phyloP scores from a whole-genome alignment of 1,140 invertebrate species.

The Calosoma granatense region DNA sequence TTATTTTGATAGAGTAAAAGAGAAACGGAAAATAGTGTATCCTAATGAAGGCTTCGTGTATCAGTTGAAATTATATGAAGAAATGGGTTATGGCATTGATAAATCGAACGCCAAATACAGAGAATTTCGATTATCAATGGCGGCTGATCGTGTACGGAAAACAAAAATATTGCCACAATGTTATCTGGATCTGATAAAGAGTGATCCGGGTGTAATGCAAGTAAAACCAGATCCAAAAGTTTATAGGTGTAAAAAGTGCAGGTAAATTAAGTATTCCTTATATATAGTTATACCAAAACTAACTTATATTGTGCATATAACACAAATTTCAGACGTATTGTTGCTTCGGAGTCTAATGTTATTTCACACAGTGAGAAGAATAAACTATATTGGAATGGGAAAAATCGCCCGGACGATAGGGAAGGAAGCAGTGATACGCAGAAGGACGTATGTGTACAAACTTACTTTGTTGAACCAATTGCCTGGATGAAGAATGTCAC shows the following conservation, averaged over 20 bases:
- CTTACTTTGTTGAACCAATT: slow-evolving; percentile 71
- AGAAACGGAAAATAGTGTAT: slow-evolving; percentile 51
- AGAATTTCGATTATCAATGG: slow-evolving; percentile 62
- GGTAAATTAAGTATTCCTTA: slow-evolving; percentile 27
- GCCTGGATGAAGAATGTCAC: slow-evolving; percentile 68
- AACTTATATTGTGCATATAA: not conserved
- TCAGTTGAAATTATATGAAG: slow-evolving; percentile 64
- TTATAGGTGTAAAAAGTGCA: slow-evolving; percentile 68
- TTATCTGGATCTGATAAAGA: slow-evolving; percentile 63
- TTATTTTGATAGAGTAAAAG: slow-evolving; percentile 42
- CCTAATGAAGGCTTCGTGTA: slow-evolving; percentile 66
- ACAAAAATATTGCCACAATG: slow-evolving; percentile 71
- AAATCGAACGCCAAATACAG: slow-evolving; percentile 61
- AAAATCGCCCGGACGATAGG: not conserved
- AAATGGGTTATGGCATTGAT: slow-evolving; percentile 64
- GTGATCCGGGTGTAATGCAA: slow-evolving; percentile 64
- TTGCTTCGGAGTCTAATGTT: slow-evolving; percentile 68
- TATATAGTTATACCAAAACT: not conserved
- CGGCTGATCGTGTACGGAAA: slow-evolving; percentile 70
- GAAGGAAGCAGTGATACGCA: slow-evolving; percentile 29
- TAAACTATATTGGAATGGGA: slow-evolving; percentile 21
- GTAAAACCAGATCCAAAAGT: slow-evolving; percentile 70
- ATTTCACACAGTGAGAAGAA: slow-evolving; percentile 54
- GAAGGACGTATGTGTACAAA: slow-evolving; percentile 49
- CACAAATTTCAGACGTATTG: slow-evolving; percentile 42